These are phyloP conservation scores for Sminthurides aquaticus DNA, from an alignment of 2,888 invertebrate genomes.

Conservation along the genomic window DNA sequence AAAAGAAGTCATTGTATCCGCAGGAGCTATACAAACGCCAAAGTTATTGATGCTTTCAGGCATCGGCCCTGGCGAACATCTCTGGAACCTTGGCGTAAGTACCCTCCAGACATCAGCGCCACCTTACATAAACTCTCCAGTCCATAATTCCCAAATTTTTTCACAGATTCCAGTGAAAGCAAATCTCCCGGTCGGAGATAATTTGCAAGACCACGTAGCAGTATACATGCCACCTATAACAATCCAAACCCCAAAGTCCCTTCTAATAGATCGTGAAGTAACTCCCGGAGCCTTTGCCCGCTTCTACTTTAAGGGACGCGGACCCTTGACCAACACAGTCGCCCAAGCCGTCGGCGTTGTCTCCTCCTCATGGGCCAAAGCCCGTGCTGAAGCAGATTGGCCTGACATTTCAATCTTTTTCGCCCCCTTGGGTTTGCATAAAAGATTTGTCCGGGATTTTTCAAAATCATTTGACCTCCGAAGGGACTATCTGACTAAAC, in stretches of 20 bases:
- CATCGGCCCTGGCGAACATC: conserved; percentile 11
- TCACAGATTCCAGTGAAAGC: conserved; percentile 8
- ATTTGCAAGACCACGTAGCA: conserved; percentile 15
- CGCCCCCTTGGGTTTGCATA: conserved; percentile 28
- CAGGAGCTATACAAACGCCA: conserved; percentile 13
- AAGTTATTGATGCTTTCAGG: conserved; percentile 16
- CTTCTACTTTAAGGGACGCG: conserved; percentile 24
- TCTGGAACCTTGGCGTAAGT: conserved; percentile 8
- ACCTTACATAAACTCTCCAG: neutral
- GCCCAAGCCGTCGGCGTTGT: conserved; percentile 34
- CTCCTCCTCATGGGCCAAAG: conserved; percentile 30
- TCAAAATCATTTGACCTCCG: conserved; percentile 32
- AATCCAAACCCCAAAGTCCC: neutral
- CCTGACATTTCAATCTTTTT: conserved; percentile 35
- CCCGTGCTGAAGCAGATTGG: conserved; percentile 34
- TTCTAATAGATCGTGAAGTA: conserved; percentile 11
- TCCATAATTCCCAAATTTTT: neutral
- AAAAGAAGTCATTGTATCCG: conserved; percentile 14
- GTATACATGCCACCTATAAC: conserved; percentile 10
- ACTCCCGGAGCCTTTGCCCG: conserved; percentile 7
- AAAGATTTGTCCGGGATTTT: conserved; percentile 28
- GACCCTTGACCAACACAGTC: conserved; percentile 26
- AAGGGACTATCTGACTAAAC: conserved; percentile 22
- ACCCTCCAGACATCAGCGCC: neutral
- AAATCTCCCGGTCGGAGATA: conserved; percentile 12